Percentiles rank a stretch among this genome's conserved stretches.
These are phyloP conservation scores for Frankliniella fusca DNA, from an alignment of 2,888 invertebrate species.

Conservation along the genomic window DNA sequence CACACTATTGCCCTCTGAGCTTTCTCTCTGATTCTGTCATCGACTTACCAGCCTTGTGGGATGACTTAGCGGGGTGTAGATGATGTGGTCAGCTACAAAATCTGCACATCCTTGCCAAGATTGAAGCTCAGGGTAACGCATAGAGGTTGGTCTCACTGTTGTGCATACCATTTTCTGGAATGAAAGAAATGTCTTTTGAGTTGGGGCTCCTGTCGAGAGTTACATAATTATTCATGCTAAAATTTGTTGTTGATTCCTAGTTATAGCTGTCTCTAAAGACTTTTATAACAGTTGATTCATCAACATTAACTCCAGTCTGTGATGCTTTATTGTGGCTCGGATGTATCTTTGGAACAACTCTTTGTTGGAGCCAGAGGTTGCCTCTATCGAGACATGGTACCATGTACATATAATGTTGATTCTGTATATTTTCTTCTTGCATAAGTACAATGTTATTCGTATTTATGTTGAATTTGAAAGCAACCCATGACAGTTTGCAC, in stretches of 20 bases:
- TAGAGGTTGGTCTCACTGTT: conserved; percentile 70
- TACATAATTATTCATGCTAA: conserved; percentile 19
- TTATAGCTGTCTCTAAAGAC: conserved; percentile 11
- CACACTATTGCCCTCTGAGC: conserved; percentile 29
- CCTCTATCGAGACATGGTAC: conserved; percentile 22
- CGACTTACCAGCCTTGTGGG: conserved; percentile 65
- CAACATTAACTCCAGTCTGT: conserved; percentile 14
- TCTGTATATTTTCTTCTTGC: conserved; percentile 21
- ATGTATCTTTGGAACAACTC: conserved; percentile 22
- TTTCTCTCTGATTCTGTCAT: conserved; percentile 28
- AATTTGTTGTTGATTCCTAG: not conserved
- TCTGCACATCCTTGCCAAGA: conserved; percentile 67
- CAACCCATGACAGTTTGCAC: conserved; percentile 26
- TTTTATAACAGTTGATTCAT: conserved; percentile 3
- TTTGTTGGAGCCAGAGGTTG: conserved; percentile 26
- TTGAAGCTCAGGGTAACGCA: conserved; percentile 65
- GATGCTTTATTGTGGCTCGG: conserved; percentile 22
- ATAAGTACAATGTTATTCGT: conserved; percentile 23
- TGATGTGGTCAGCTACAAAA: conserved; percentile 73
- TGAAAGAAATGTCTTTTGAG: conserved; percentile 35
- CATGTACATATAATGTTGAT: conserved; percentile 25
- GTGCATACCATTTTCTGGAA: conserved; percentile 84
- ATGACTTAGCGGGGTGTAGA: conserved; percentile 65
- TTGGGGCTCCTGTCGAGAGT: conserved; percentile 11
- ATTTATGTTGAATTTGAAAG: conserved; percentile 23